phyloP scores from a whole-genome alignment of 2,113 vertebrate genomes.

The Natator depressus region DNA sequence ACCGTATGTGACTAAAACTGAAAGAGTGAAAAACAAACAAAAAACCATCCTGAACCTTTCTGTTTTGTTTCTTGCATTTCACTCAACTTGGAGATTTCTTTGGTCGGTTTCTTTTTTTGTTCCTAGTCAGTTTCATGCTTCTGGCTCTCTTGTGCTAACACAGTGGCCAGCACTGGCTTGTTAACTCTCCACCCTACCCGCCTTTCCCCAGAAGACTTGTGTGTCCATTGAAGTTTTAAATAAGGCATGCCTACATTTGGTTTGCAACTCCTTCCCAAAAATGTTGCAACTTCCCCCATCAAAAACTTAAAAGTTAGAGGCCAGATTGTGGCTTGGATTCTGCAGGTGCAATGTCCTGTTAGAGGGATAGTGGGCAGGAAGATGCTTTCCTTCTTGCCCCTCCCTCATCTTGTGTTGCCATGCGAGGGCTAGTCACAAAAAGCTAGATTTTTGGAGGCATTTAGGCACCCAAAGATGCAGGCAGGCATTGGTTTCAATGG shows the following conservation, averaged over 20 bases:
- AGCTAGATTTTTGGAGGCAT: not conserved
- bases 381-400: not conserved
- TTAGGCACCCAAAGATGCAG: not conserved
- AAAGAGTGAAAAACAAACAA: not conserved
- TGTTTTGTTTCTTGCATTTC: not conserved
- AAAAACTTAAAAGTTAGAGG: not conserved
- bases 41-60: not conserved
- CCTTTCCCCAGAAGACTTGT: not conserved
- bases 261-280: not conserved
- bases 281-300: not conserved
- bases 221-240: not conserved
- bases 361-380: not conserved
- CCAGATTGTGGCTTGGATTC: not conserved
- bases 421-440: fast-evolving
- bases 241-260: not conserved
- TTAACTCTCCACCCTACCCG: not conserved
- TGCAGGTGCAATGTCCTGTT: fast-evolving
- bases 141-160: not conserved
- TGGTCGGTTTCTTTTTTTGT: not conserved
- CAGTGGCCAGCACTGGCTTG: not conserved
- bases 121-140: not conserved
- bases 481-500: not conserved
- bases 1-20: not conserved
- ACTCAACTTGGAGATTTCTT: not conserved
- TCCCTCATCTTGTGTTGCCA: not conserved